Base-by-base conservation (phyloP, 2,888 invertebrate species). In the Parelbella ahira region DNA sequence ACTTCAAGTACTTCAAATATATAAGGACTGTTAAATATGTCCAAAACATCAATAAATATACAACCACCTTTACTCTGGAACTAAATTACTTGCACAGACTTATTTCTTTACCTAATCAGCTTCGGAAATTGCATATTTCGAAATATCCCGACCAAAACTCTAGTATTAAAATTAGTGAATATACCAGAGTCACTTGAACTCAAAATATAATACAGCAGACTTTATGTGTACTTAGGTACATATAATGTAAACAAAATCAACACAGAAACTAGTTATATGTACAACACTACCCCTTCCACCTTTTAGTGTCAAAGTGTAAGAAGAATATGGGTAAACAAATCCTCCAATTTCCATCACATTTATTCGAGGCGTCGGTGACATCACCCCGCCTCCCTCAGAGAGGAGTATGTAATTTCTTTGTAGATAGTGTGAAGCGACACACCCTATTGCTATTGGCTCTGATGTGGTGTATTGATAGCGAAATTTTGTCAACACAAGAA, bases 261-360 rank as follows among this genome's bases (percentile, higher is more conserved):
- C 23, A 13, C 4, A 18, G 9, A 41, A 41, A 34, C 23, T 42
- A 36, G 28, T 29, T 29, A 28, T 34, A 28, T n/a, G 21, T 25
- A 53, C 50, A 55, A 47, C 50, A 41, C 51, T 48, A 47, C 54
- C 49, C 54, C 74, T 71, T 68, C 62, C 62, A 77, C 87, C 87
- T 88, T 88, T 88, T 88, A 88, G 82, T 84, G 88, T 88, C 84
- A 84, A 79, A 82, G 78, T 82, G 79, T 79, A 75, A 86, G 83
- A 82, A 71, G 81, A 83, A 88, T 84, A 87, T 86, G 82, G 78
- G 88, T 88, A 88, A 88, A 88, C 88, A 88, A 88, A 88, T 88
- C 88, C 87, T 84, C 80, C 84, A 81, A 87, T 88, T 88, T 88
- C 88, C 88, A 88, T 88, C 81, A 78, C 86, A 83, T 88, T 87